A percentile compares a stretch with the other conserved stretches of the same genome.
Conservation (phyloP, 92 coral and sea anemone species). For the Chrysogorgia sp. region DNA sequence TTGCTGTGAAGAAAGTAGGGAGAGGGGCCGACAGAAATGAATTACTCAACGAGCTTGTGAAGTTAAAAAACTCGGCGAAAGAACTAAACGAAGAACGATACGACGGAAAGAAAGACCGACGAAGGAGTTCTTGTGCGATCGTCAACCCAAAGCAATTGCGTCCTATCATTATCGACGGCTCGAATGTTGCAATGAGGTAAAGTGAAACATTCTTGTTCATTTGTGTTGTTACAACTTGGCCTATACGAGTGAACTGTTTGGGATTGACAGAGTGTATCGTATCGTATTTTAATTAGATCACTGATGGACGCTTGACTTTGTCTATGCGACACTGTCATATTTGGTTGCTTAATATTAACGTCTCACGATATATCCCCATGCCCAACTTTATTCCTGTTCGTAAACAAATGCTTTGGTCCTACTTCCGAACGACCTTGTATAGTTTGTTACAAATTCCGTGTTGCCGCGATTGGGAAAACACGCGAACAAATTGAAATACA, state of each 20-base stretch:
- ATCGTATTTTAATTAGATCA: neutral
- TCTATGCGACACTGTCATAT: neutral
- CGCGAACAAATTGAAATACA: no score
- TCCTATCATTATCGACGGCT: conserved; percentile 93
- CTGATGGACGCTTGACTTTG: neutral
- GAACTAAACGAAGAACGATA: conserved; percentile 92
- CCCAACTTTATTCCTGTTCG: neutral
- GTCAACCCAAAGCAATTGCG: conserved; percentile 77
- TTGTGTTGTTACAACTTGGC: neutral
- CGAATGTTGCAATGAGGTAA: conserved; percentile 99
- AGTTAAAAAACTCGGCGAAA: conserved; percentile 80
- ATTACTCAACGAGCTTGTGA: conserved; percentile 76
- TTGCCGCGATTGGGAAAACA: no score
- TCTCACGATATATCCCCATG: neutral
- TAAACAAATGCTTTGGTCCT: neutral
- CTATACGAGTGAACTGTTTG: neutral
- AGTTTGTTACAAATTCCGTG: neutral
- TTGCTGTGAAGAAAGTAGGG: conserved; percentile 80
- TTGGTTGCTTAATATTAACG: neutral
- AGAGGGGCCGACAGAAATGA: conserved; percentile 80
- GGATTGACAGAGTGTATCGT: neutral
- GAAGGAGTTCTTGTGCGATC: conserved; percentile 52
- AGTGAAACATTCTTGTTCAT: conserved; percentile 14
- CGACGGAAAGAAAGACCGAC: conserved; percentile 2
- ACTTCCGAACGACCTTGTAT: neutral